phyloP scores from a whole-genome alignment of 2,888 invertebrate genomes.

The Zonitis immaculata region DNA sequence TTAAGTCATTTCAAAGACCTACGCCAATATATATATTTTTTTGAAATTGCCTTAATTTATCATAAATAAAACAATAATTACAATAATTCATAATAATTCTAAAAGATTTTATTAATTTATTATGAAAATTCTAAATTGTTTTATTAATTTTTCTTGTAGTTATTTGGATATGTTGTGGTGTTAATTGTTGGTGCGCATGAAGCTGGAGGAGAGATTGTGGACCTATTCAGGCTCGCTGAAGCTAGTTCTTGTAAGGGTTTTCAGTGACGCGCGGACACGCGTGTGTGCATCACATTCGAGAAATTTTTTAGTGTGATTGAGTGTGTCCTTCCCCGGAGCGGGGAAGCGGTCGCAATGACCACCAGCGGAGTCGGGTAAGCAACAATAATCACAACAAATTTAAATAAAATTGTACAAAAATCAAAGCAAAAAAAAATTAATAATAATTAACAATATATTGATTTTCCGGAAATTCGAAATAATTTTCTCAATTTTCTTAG shows the following conservation, averaged over 20 bases:
- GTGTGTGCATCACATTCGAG: slow-evolving; percentile 41
- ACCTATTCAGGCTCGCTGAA: slow-evolving; percentile 40
- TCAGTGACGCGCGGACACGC: slow-evolving; percentile 49
- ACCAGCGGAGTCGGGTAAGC: slow-evolving; percentile 46
- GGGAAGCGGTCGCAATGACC: slow-evolving; percentile 46
- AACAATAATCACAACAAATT: too few species aligned
- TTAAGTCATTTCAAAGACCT: slow-evolving; percentile 29
- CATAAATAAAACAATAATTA: slow-evolving; percentile 7
- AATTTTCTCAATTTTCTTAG: slow-evolving; percentile 44
- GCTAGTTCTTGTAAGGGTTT: slow-evolving; percentile 41
- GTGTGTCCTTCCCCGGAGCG: slow-evolving; percentile 40
- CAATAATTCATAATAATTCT: slow-evolving; percentile 4
- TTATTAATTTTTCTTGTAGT: slow-evolving; percentile 10
- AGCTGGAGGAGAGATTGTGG: slow-evolving; percentile 35
- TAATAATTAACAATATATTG: neutral
- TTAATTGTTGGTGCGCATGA: slow-evolving; percentile 38
- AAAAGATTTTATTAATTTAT: neutral
- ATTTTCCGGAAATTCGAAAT: neutral
- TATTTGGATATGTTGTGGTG: slow-evolving; percentile 29
- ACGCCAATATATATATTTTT: slow-evolving; percentile 23
- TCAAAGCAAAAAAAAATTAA: slow-evolving; percentile 3
- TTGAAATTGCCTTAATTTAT: slow-evolving; percentile 20
- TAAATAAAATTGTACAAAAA: neutral
- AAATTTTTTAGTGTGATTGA: slow-evolving; percentile 34
- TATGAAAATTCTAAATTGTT: slow-evolving; percentile 20